phyloP scores from a whole-genome alignment of 2,888 invertebrate genomes.

The Epicampocera succincta region DNA sequence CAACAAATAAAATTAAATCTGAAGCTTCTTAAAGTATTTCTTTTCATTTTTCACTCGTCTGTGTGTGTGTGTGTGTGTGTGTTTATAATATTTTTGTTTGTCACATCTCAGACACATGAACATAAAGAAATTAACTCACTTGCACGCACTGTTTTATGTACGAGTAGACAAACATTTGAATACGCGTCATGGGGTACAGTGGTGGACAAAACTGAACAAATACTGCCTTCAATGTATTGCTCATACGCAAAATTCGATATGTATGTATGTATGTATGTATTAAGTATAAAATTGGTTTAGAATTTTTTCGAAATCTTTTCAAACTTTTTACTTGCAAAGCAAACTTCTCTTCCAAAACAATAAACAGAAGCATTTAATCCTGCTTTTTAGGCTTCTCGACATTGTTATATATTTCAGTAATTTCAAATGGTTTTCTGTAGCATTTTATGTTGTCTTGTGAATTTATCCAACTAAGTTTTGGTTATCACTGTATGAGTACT shows the following conservation, averaged over 20 bases:
- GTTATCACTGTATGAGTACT: constrained; percentile 16
- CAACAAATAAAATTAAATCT: constrained; percentile 49
- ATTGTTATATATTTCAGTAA: too few species aligned
- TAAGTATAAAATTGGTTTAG: too few species aligned
- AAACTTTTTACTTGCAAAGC: too few species aligned
- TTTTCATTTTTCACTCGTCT: constrained; percentile 52
- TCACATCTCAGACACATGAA: constrained; percentile 53
- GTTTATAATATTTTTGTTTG: constrained; percentile 48
- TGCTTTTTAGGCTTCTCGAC: too few species aligned
- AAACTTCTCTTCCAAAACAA: too few species aligned
- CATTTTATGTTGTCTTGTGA: too few species aligned
- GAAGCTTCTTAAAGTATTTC: constrained; percentile 66
- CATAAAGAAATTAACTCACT: constrained; percentile 4
- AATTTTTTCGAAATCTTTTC: too few species aligned
- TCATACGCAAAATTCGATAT: too few species aligned
- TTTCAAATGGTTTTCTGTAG: too few species aligned
- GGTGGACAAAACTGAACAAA: not conserved
- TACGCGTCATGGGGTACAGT: constrained; percentile 4
- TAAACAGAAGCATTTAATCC: too few species aligned
- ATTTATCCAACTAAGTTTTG: not conserved
- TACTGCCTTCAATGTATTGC: too few species aligned
- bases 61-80: not conserved
- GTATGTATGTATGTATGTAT: too few species aligned
- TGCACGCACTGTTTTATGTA: constrained; percentile 4
- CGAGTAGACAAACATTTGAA: not conserved